These are phyloP conservation scores for Cynopterus sphinx DNA, from an alignment of 2,797 vertebrate species.

Conservation along the genomic window DNA sequence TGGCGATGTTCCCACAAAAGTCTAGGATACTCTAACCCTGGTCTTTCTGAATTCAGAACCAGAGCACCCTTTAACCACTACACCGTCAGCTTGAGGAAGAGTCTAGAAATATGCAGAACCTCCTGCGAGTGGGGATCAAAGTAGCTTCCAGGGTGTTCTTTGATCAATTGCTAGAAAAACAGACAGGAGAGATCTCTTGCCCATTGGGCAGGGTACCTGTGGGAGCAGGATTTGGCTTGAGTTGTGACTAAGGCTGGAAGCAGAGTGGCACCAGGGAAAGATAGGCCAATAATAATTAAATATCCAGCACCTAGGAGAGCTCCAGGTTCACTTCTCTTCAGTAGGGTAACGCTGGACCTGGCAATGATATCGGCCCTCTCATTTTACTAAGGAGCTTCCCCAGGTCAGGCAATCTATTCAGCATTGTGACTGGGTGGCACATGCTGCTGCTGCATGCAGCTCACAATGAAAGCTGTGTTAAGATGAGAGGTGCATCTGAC, in stretches of 20 bases:
- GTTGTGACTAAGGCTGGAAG: neutral
- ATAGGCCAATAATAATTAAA: neutral
- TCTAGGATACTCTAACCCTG: neutral
- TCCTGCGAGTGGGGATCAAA: neutral
- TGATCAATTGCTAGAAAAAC: slow-evolving; percentile 37
- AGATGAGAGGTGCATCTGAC: neutral
- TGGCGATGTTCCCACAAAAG: neutral
- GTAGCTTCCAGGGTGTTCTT: slow-evolving; percentile 37
- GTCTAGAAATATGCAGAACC: slow-evolving; percentile 20
- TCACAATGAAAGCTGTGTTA: neutral
- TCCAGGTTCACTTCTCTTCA: neutral
- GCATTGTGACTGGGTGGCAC: neutral
- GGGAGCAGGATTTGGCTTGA: neutral
- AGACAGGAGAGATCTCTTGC: slow-evolving; percentile 41
- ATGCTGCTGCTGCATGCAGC: neutral
- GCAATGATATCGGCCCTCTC: neutral
- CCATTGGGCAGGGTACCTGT: slow-evolving; percentile 33
- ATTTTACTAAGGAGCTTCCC: neutral
- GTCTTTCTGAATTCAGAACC: slow-evolving; percentile 37
- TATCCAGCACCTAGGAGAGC: slow-evolving; percentile 38
- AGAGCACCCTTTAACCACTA: slow-evolving; percentile 40
- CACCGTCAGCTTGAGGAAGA: slow-evolving; percentile 33
- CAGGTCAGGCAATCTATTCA: neutral
- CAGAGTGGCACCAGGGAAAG: neutral
- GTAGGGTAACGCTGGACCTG: neutral